phyloP scores from a whole-genome alignment of 2,113 vertebrate genomes.

The Psophia crepitans region DNA sequence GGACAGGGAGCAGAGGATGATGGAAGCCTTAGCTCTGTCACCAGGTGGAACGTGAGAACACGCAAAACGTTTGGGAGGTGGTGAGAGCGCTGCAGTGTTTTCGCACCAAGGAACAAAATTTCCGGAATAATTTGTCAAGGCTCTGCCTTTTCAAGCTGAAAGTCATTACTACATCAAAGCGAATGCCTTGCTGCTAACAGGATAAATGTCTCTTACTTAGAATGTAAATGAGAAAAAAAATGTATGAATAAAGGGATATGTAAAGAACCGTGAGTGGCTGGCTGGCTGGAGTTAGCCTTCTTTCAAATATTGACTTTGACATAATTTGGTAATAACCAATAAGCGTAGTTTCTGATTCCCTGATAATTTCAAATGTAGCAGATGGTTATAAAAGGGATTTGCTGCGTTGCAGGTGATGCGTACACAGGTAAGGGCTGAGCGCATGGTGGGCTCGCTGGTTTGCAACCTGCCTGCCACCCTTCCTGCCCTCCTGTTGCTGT shows the following conservation, averaged over 20 bases:
- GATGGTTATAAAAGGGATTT: accelerated
- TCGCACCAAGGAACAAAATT: neutral
- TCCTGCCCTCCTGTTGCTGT: accelerated
- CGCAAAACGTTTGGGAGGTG: neutral
- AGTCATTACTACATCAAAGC: conserved; percentile 1
- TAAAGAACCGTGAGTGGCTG: neutral
- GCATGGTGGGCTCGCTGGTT: no score
- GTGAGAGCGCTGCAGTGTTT: neutral
- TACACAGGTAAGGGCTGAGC: neutral
- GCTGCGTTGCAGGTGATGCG: neutral
- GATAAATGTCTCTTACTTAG: neutral
- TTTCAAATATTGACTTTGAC: neutral
- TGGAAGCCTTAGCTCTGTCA: neutral
- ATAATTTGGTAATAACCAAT: neutral
- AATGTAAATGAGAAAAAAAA: neutral
- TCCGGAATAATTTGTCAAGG: neutral
- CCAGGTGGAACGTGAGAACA: neutral
- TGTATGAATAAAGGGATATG: neutral
- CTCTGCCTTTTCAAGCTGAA: neutral
- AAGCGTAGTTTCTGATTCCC: neutral
- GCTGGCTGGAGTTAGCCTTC: neutral
- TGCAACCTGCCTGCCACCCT: neutral
- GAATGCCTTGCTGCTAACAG: neutral
- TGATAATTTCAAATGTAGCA: neutral
- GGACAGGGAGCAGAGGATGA: neutral